A percentile compares a stretch with the other conserved stretches of the same genome.
These are phyloP conservation scores for Furcifer pardalis DNA, from an alignment of 2,797 vertebrate species.

Conservation along the genomic window DNA sequence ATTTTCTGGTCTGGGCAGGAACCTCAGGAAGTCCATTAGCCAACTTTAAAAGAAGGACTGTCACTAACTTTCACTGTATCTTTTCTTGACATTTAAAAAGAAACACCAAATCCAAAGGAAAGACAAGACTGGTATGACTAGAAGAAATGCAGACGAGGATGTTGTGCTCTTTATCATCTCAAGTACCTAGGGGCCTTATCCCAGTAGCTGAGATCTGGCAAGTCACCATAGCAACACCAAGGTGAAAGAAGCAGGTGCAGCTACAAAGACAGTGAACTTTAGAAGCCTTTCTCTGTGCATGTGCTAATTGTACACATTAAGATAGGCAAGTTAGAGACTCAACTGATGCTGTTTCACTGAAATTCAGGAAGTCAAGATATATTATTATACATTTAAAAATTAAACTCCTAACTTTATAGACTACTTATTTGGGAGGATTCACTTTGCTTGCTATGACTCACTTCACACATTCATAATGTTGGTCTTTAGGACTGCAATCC, in stretches of 20 bases:
- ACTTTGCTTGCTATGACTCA: too few relatives aligned
- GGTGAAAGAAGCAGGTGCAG: constrained; percentile 24
- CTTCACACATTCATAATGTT: too few relatives aligned
- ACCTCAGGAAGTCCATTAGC: constrained; percentile 18
- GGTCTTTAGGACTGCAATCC: too few relatives aligned
- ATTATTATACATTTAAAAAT: background rate
- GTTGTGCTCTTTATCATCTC: constrained; percentile 66
- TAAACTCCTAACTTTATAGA: background rate
- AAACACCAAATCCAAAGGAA: accelerated
- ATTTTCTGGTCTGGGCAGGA: background rate
- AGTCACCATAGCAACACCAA: constrained; percentile 77
- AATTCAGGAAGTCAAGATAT: background rate
- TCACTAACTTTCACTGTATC: constrained; percentile 7
- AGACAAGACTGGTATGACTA: background rate
- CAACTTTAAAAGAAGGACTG: constrained; percentile 30
- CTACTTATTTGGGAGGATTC: background rate
- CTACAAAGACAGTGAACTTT: background rate
- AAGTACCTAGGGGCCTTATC: constrained; percentile 65
- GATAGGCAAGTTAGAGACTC: background rate
- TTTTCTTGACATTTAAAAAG: background rate
- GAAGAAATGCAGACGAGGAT: constrained; percentile 19
- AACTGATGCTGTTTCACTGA: background rate
- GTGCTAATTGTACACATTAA: background rate
- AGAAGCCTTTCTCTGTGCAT: background rate
- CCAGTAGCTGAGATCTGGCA: constrained; percentile 73